Percentiles rank a stretch among this genome's conserved stretches.
Evolutionary conservation across 2,113 vertebrate genomes (phyloP).

Genomic region (Phyllostomus hastatus): DNA sequence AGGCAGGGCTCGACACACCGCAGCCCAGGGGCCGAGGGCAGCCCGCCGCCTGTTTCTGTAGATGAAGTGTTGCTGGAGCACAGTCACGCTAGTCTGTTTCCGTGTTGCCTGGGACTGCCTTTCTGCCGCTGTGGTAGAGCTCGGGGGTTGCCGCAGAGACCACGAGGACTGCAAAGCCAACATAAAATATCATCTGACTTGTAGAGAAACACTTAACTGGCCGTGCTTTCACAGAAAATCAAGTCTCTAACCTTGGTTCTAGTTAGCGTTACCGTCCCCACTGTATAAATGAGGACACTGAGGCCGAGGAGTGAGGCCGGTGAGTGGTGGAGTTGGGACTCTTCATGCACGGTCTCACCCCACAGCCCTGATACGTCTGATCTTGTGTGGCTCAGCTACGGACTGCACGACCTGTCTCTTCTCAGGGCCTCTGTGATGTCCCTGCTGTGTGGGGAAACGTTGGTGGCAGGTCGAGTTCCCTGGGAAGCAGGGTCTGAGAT

Average conservation of each 20-base stretch:
- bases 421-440: not conserved
- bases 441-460: not conserved
- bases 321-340: not conserved
- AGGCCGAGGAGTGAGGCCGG: not conserved
- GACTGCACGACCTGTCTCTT: not conserved
- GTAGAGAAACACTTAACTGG: too few relatives aligned
- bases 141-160: not conserved
- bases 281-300: not conserved
- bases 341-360: accelerated
- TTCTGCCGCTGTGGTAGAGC: not conserved
- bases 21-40: accelerated
- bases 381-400: not conserved
- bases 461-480: not conserved
- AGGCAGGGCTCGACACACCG: not conserved
- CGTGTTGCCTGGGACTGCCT: not conserved
- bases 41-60: not conserved
- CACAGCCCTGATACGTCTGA: accelerated
- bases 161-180: not conserved
- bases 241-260: not conserved
- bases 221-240: not conserved
- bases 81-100: accelerated
- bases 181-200: not conserved
- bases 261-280: not conserved
- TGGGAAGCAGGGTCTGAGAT: not conserved
- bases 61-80: not conserved